phyloP scores from a whole-genome alignment of 2,888 invertebrate species.

The Leucophora obtusa region DNA sequence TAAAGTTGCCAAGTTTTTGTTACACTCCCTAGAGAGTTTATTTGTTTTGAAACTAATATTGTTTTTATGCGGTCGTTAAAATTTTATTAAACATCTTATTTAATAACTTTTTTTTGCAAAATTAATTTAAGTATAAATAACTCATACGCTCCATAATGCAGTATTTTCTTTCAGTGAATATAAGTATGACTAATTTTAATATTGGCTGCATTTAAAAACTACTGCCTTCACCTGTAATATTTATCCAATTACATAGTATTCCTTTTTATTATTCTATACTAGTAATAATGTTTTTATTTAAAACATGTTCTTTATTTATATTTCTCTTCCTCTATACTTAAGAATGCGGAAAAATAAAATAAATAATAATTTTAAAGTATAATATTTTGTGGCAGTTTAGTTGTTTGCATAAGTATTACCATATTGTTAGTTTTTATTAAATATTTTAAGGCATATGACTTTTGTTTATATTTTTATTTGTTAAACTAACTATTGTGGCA shows the following conservation, averaged over 20 bases:
- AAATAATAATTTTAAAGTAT: not conserved
- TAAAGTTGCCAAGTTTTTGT: constrained; percentile 15
- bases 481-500: not conserved
- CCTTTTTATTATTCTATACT: too few species aligned
- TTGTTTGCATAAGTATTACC: not conserved
- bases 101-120: not conserved
- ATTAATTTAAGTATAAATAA: too few species aligned
- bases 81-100: not conserved
- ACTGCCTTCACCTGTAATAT: too few species aligned
- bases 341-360: not conserved
- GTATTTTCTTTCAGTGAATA: too few species aligned
- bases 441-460: not conserved
- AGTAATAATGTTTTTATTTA: not conserved
- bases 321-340: not conserved
- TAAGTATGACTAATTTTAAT: too few species aligned
- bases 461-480: not conserved
- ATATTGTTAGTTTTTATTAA: not conserved
- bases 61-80: not conserved
- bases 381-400: too few species aligned
- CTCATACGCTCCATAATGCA: too few species aligned
- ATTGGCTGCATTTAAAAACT: too few species aligned
- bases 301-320: not conserved
- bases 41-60: not conserved
- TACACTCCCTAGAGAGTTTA: not conserved
- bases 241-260: too few species aligned